Conservation (phyloP, 2,113 vertebrate species). For the Pygoscelis antarcticus region DNA sequence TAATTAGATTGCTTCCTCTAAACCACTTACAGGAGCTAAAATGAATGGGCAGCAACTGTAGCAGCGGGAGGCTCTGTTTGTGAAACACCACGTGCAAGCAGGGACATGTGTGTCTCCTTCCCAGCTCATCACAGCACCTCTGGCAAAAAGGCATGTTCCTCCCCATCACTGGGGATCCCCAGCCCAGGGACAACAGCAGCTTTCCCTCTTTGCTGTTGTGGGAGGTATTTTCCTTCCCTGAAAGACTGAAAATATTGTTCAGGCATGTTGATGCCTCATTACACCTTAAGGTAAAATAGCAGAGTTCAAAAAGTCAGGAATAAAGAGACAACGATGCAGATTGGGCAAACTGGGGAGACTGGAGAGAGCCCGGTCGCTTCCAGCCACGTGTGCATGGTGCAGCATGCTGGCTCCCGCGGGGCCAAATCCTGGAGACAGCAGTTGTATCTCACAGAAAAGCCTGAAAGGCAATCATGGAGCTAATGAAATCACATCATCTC, state of each 20-base stretch:
- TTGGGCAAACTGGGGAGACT: background rate
- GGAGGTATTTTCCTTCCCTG: background rate
- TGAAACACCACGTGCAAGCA: background rate
- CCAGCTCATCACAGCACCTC: background rate
- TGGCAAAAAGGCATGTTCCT: background rate
- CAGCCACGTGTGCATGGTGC: accelerated
- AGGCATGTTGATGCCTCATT: background rate
- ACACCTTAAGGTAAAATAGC: background rate
- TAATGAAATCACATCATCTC: background rate
- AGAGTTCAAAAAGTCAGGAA: background rate
- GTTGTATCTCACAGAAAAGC: background rate
- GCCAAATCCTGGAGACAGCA: background rate
- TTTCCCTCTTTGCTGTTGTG: background rate
- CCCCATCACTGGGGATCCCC: background rate
- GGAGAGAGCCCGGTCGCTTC: background rate
- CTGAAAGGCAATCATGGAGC: accelerated
- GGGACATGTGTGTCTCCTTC: background rate
- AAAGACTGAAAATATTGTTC: background rate
- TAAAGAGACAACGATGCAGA: background rate
- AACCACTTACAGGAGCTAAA: background rate
- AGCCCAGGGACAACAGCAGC: background rate
- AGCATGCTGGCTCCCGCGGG: accelerated
- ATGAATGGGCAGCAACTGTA: background rate
- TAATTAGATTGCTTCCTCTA: background rate
- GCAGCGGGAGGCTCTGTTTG: background rate